phyloP scores from a whole-genome alignment of 92 coral and sea anemone genomes.

The Actinostola sp. region DNA sequence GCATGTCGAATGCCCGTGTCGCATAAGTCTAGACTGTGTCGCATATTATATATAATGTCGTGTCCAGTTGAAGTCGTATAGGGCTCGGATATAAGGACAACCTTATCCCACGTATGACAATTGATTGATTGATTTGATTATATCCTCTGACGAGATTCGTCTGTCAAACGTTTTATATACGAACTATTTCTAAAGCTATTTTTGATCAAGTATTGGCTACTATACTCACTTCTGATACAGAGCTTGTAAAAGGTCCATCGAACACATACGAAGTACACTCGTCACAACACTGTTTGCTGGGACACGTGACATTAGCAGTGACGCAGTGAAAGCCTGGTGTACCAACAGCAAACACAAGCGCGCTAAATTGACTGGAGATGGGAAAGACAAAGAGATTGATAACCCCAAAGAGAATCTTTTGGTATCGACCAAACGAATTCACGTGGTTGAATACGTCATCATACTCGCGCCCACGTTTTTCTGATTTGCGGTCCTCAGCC shows the following conservation, averaged over 20 bases:
- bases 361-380: constrained; percentile 19
- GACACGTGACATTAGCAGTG: constrained; percentile 59
- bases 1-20: too few species aligned
- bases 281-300: constrained; percentile 44
- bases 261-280: constrained; percentile 36
- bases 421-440: constrained; percentile 40
- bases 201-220: neutral
- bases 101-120: too few species aligned
- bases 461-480: constrained; percentile 9
- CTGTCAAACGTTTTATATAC: too few species aligned
- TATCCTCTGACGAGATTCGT: too few species aligned
- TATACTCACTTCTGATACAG: constrained; percentile 41
- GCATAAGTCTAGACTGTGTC: too few species aligned
- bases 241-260: constrained; percentile 47
- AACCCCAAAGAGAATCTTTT: constrained; percentile 16
- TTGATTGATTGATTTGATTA: too few species aligned
- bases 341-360: constrained; percentile 43
- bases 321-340: constrained; percentile 54
- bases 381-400: constrained; percentile 9
- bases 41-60: too few species aligned
- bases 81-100: too few species aligned
- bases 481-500: neutral
- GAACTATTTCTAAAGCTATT: too few species aligned
- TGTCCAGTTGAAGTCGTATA: too few species aligned
- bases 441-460: constrained; percentile 41